Evolutionary conservation across 2,888 invertebrate species (phyloP).

Genomic region (Catonia carolina): DNA sequence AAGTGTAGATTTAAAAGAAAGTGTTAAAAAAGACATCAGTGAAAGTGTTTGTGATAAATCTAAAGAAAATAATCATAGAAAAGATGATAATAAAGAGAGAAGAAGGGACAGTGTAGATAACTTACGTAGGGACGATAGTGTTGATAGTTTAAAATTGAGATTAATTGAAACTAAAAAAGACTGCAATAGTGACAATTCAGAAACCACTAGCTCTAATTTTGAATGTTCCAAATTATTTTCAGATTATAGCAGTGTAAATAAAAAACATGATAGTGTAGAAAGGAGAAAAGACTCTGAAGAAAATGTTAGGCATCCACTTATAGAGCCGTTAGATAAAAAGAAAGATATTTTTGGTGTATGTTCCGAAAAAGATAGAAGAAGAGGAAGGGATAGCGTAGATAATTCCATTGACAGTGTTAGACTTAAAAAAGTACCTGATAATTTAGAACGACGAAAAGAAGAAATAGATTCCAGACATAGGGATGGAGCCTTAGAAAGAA

Average conservation of each 20-base stretch:
- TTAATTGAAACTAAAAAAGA: constrained; percentile 23
- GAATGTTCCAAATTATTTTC: constrained; percentile 18
- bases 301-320: constrained; percentile 17
- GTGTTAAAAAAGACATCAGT: constrained; percentile 33
- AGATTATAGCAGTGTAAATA: constrained; percentile 13
- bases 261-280: constrained; percentile 10
- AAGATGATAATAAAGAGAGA: constrained; percentile 35
- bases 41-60: constrained; percentile 33
- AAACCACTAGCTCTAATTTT: constrained; percentile 15
- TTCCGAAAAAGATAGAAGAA: constrained; percentile 36
- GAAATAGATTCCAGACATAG: constrained; percentile 34
- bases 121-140: constrained; percentile 19
- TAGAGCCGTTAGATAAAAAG: constrained; percentile 29
- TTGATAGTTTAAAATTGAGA: constrained; percentile 17
- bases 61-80: constrained; percentile 37
- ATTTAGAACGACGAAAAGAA: constrained; percentile 28
- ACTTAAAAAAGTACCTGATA: constrained; percentile 37
- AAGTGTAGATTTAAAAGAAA: constrained; percentile 39
- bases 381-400: constrained; percentile 35
- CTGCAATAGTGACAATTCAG: constrained; percentile 23
- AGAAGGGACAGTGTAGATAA: constrained; percentile 37
- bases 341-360: constrained; percentile 33
- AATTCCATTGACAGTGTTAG: constrained; percentile 34
- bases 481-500: constrained; percentile 39
- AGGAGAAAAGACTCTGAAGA: constrained; percentile 22